Conservation (phyloP, 2,888 invertebrate genomes). For the Tipula unca region DNA sequence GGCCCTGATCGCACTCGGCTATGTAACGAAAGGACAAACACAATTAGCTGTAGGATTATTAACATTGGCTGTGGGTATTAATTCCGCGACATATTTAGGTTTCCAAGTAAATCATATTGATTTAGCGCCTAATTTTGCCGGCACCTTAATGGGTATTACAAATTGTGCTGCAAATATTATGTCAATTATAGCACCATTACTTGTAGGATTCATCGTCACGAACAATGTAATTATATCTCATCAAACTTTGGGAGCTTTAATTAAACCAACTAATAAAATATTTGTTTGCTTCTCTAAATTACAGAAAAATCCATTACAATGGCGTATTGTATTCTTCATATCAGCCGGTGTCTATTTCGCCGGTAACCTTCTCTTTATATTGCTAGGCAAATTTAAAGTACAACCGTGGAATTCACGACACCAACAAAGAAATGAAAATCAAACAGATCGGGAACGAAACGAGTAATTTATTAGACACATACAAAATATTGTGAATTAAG, state of each 20-base stretch:
- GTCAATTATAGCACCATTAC: conserved; percentile 68
- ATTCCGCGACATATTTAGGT: conserved; percentile 66
- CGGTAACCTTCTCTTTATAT: conserved; percentile 58
- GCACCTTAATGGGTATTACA: conserved; percentile 76
- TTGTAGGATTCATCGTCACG: conserved; percentile 59
- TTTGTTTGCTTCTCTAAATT: conserved; percentile 25
- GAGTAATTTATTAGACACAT: not conserved
- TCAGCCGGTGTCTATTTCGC: conserved; percentile 60
- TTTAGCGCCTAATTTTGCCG: conserved; percentile 74
- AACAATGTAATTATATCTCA: conserved; percentile 51
- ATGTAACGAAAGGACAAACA: conserved; percentile 38
- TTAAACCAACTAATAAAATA: not conserved
- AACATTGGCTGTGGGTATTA: conserved; percentile 63
- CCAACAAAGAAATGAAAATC: not conserved
- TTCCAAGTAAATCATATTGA: conserved; percentile 75
- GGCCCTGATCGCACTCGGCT: conserved; percentile 54
- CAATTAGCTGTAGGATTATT: conserved; percentile 54
- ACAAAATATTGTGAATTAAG: not conserved
- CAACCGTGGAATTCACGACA: conserved; percentile 61
- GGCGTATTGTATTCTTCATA: conserved; percentile 67
- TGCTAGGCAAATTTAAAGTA: conserved; percentile 56
- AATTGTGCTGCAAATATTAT: conserved; percentile 71
- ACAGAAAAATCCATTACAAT: conserved; percentile 55
- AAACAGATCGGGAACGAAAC: not conserved
- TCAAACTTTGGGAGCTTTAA: not conserved